Evolutionary conservation across 2,113 vertebrate species (phyloP).

Genomic region (Channa maculata): DNA sequence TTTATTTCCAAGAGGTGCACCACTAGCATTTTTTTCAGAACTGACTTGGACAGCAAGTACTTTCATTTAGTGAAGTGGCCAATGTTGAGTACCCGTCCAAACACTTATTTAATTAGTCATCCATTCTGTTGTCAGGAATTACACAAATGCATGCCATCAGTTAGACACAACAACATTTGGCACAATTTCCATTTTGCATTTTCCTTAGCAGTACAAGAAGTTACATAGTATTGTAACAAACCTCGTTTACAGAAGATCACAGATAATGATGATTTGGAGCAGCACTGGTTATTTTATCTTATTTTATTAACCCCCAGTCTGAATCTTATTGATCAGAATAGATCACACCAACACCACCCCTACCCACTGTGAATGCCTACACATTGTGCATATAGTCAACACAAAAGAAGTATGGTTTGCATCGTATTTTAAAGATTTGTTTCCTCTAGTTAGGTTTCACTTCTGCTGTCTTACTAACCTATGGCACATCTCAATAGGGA

Average conservation of each 20-base stretch:
- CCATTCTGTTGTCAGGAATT: background rate
- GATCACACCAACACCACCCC: background rate
- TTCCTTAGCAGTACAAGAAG: background rate
- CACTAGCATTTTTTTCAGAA: background rate
- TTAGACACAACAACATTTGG: background rate
- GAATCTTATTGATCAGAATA: background rate
- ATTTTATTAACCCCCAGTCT: no score
- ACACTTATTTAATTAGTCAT: background rate
- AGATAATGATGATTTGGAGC: background rate
- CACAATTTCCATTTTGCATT: background rate
- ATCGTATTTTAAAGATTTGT: slow-evolving; percentile 44
- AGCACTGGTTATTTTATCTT: no score
- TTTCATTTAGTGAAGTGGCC: background rate
- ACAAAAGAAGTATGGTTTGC: background rate
- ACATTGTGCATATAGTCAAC: background rate
- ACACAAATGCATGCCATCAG: slow-evolving; percentile 1
- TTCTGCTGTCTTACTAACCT: slow-evolving; percentile 60
- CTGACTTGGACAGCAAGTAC: background rate
- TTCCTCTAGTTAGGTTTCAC: slow-evolving; percentile 74
- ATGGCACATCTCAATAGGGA: slow-evolving; percentile 51
- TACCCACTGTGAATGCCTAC: background rate
- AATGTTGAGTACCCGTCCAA: background rate
- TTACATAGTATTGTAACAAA: background rate
- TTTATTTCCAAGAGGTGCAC: background rate
- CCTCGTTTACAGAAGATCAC: background rate